A percentile compares a stretch with the other conserved stretches of the same genome.
phyloP scores from a whole-genome alignment of 2,113 vertebrate species.

The Nothoprocta pentlandii region DNA sequence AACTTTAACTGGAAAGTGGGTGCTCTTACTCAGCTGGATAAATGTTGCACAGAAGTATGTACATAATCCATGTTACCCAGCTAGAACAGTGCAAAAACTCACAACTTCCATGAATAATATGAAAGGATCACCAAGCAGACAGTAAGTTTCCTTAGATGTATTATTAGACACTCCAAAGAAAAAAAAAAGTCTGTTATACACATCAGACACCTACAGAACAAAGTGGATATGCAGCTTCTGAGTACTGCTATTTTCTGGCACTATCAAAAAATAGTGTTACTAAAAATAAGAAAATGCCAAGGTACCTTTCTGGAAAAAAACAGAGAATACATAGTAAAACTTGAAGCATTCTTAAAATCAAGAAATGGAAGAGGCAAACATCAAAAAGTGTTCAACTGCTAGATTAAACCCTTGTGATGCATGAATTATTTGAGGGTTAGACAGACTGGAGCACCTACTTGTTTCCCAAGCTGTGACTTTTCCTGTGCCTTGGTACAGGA shows the following conservation, averaged over 20 bases:
- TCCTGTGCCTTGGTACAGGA: slow-evolving; percentile 92
- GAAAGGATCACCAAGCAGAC: background rate
- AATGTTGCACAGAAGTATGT: background rate
- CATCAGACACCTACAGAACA: background rate
- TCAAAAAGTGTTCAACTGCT: background rate
- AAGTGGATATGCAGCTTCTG: background rate
- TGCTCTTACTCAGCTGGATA: background rate
- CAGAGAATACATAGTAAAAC: background rate
- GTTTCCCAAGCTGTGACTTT: slow-evolving; percentile 97
- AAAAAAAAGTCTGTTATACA: background rate
- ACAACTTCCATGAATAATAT: background rate
- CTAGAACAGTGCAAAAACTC: background rate
- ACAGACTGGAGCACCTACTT: slow-evolving; percentile 82
- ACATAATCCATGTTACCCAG: background rate
- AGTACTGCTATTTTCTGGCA: background rate
- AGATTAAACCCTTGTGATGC: background rate
- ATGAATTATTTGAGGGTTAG: background rate
- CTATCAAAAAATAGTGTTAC: background rate
- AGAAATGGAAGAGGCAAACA: background rate
- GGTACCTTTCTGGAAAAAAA: background rate
- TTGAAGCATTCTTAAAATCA: background rate
- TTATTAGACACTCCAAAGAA: background rate
- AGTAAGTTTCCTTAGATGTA: background rate
- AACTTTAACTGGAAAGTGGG: background rate
- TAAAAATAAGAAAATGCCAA: background rate